A percentile compares a stretch with the other conserved stretches of the same genome.
phyloP scores from a whole-genome alignment of 2,888 invertebrate species.

The Xanthorhoe spadicearia region DNA sequence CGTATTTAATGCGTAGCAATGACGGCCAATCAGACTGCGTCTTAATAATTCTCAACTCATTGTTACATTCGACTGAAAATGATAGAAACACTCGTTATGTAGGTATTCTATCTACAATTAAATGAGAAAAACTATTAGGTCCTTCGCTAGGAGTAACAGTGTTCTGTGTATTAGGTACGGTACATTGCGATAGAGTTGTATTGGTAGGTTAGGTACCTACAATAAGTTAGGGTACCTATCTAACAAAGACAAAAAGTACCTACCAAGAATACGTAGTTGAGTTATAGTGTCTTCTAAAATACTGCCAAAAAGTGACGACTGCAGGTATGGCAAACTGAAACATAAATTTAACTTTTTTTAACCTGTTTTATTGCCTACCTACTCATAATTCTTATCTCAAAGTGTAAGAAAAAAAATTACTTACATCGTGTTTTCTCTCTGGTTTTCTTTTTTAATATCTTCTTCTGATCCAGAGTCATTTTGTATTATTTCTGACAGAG shows the following conservation, averaged over 20 bases:
- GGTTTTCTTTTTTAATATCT: slow-evolving; percentile 1
- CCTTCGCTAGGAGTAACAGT: no score
- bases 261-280: slow-evolving; percentile 63
- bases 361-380: no score
- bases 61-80: slow-evolving; percentile 61
- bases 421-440: slow-evolving; percentile 16
- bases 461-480: slow-evolving; percentile 5
- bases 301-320: slow-evolving; percentile 58
- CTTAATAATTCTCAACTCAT: slow-evolving; percentile 56
- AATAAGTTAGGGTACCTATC: background rate
- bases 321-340: slow-evolving; percentile 52
- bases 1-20: slow-evolving; percentile 54
- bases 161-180: no score
- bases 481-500: slow-evolving; percentile 11
- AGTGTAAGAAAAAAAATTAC: background rate
- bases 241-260: slow-evolving; percentile 16
- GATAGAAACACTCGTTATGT: background rate
- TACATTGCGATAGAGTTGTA: no score
- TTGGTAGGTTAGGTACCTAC: no score
- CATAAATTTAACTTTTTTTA: background rate
- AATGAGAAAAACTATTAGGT: background rate
- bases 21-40: slow-evolving; percentile 51
- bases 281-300: slow-evolving; percentile 62
- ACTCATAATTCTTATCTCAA: background rate
- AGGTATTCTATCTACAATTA: background rate